phyloP scores from a whole-genome alignment of 1,140 invertebrate species.

The Lanistes nyassanus region DNA sequence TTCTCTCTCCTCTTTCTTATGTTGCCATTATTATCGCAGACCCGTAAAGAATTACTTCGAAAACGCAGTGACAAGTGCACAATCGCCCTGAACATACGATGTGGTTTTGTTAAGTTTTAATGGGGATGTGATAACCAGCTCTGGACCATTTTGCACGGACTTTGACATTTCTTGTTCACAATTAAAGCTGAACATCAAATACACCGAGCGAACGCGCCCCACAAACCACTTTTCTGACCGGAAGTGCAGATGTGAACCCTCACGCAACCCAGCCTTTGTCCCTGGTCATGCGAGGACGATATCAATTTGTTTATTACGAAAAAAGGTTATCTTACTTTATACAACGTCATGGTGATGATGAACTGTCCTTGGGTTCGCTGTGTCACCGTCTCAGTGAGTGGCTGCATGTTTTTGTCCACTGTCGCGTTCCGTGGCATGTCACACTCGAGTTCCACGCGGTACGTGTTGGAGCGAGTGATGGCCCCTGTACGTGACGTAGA shows the following conservation, averaged over 20 bases:
- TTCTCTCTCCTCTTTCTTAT: background rate
- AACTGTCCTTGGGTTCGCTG: conserved; percentile 46
- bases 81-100: too few relatives aligned
- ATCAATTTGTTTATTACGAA: background rate
- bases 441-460: conserved; percentile 47
- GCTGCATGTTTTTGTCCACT: conserved; percentile 28
- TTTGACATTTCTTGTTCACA: too few relatives aligned
- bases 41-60: too few relatives aligned
- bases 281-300: background rate
- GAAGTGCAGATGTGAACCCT: too few relatives aligned
- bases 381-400: conserved; percentile 47
- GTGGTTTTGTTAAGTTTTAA: too few relatives aligned
- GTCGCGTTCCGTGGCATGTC: conserved; percentile 34
- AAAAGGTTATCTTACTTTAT: conserved; percentile 24
- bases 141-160: too few relatives aligned
- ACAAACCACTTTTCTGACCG: too few relatives aligned
- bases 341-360: conserved; percentile 31
- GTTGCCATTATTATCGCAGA: background rate
- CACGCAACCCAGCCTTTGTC: background rate
- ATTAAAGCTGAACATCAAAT: too few relatives aligned
- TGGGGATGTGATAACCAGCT: too few relatives aligned
- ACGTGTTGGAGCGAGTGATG: conserved; percentile 46
- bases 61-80: too few relatives aligned
- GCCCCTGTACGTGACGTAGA: conserved; percentile 33
- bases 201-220: too few relatives aligned